Percentiles rank a stretch among this genome's conserved stretches.
These are phyloP conservation scores for Macquaria australasica DNA, from an alignment of 2,113 vertebrate species.

Conservation along the genomic window DNA sequence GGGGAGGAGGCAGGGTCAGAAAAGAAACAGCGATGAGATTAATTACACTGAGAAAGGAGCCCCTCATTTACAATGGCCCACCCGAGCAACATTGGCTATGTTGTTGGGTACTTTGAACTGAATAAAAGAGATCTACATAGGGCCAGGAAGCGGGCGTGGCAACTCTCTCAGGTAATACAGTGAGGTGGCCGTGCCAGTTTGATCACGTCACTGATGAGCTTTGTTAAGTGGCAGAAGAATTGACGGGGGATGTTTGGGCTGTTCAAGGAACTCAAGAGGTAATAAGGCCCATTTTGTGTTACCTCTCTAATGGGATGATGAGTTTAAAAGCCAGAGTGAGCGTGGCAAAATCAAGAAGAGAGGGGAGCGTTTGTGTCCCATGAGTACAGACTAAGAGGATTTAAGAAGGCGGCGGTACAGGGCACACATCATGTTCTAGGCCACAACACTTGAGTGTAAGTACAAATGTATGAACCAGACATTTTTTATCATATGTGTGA, in stretches of 20 bases:
- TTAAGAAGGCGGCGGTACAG: conserved; percentile 43
- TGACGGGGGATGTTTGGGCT: conserved; percentile 14
- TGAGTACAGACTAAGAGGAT: conserved; percentile 56
- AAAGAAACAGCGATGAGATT: conserved; percentile 13
- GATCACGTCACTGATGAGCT: conserved; percentile 46
- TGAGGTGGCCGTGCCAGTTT: conserved; percentile 22
- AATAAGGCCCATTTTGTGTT: conserved; percentile 55
- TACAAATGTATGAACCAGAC: conserved; percentile 19
- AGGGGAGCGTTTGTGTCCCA: conserved; percentile 46
- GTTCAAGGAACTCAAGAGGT: conserved; percentile 31
- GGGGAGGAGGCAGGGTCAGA: not conserved
- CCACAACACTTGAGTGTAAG: conserved; percentile 16
- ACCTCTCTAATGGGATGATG: conserved; percentile 55
- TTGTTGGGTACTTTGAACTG: conserved; percentile 19
- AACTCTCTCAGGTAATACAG: conserved; percentile 39
- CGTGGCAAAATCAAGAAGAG: conserved; percentile 46
- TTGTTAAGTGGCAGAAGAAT: conserved; percentile 38
- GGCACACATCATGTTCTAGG: conserved; percentile 48
- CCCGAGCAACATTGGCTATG: not conserved
- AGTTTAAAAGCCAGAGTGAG: conserved; percentile 64
- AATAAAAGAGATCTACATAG: conserved; percentile 12
- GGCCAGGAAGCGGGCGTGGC: conserved; percentile 30
- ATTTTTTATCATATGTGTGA: not conserved
- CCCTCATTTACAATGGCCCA: not conserved
- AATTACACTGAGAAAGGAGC: conserved; percentile 3